These are phyloP conservation scores for Ochropleura leucogaster DNA, from an alignment of 2,888 invertebrate species.

Conservation along the genomic window DNA sequence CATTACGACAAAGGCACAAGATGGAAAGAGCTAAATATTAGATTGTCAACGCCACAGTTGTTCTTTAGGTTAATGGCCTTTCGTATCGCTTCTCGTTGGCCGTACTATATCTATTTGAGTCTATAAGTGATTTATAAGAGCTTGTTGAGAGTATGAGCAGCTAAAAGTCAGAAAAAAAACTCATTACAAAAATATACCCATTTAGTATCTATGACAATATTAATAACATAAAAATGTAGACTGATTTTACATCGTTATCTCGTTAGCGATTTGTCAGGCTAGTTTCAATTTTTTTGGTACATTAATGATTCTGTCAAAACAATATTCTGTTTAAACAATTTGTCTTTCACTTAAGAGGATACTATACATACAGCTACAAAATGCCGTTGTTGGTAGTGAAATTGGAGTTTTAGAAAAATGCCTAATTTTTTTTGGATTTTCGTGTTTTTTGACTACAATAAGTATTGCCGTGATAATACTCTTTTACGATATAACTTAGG, in stretches of 20 bases:
- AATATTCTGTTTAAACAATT: slow-evolving; percentile 19
- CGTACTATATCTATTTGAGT: not conserved
- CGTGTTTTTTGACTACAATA: too few relatives aligned
- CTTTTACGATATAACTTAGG: too few relatives aligned
- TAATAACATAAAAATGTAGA: not conserved
- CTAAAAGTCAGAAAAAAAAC: not conserved
- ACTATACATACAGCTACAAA: not conserved
- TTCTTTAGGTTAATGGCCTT: too few relatives aligned
- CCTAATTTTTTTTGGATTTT: not conserved
- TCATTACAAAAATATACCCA: not conserved
- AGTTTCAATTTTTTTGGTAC: not conserved
- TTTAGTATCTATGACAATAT: not conserved
- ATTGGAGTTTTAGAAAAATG: not conserved
- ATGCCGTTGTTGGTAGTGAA: slow-evolving; percentile 20
- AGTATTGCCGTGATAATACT: too few relatives aligned
- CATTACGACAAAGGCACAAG: too few relatives aligned
- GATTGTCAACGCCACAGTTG: too few relatives aligned
- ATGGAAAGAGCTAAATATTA: too few relatives aligned
- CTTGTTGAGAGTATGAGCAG: not conserved
- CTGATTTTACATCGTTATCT: slow-evolving; percentile 8
- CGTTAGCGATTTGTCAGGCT: not conserved
- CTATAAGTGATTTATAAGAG: not conserved
- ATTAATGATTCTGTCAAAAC: slow-evolving; percentile 41
- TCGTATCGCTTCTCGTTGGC: too few relatives aligned
- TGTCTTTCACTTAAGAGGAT: slow-evolving; percentile 4